A percentile compares a stretch with the other conserved stretches of the same genome.
Evolutionary conservation across 2,888 invertebrate species (phyloP).

Genomic region (Eupsilia transversa): DNA sequence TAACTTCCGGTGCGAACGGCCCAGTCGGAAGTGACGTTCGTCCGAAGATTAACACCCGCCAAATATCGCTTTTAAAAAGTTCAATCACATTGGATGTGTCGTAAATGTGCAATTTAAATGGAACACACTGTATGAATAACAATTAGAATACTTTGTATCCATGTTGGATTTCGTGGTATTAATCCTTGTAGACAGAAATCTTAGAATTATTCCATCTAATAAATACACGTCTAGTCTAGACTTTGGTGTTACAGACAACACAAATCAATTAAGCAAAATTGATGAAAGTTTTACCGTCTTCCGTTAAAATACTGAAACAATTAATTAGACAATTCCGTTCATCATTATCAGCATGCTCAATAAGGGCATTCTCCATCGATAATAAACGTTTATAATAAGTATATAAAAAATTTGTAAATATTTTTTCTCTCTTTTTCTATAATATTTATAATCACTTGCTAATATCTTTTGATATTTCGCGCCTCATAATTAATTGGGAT

Average conservation of each 20-base stretch:
- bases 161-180: conserved; percentile 23
- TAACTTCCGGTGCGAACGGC: conserved; percentile 71
- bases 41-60: conserved; percentile 70
- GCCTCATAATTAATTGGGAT: conserved; percentile 36
- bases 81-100: conserved; percentile 67
- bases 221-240: background rate
- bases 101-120: conserved; percentile 64
- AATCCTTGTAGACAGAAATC: conserved; percentile 33
- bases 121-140: conserved; percentile 39
- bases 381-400: conserved; percentile 18
- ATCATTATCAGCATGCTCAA: conserved; percentile 7
- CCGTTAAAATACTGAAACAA: background rate
- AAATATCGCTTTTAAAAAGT: conserved; percentile 69
- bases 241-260: background rate
- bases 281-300: background rate
- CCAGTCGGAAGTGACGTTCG: conserved; percentile 73
- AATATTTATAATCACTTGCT: background rate
- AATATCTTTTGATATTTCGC: conserved; percentile 13
- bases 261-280: background rate
- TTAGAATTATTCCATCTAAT: conserved; percentile 9
- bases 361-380: conserved; percentile 21
- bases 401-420: no score
- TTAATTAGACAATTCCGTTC: conserved; percentile 10
- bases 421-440: no score
- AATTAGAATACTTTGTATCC: conserved; percentile 48